Conservation (phyloP, 1,140 invertebrate species). For the Cotesia typhae region DNA sequence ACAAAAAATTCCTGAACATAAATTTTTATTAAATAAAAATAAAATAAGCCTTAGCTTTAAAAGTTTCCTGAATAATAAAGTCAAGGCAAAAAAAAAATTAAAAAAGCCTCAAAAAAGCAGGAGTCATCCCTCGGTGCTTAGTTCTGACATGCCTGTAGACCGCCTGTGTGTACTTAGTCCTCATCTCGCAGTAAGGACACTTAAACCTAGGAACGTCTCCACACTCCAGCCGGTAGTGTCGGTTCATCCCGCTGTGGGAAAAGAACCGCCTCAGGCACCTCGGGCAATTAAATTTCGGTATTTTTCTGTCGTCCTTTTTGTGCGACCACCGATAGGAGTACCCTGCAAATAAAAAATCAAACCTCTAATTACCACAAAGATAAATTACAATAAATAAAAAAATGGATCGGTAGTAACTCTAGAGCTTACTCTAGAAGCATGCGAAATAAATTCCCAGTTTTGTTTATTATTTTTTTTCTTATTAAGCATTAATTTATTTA, state of each 20-base stretch:
- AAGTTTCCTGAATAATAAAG: too few species aligned
- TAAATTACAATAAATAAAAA: background rate
- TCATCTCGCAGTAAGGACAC: conserved; percentile 51
- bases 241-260: conserved; percentile 46
- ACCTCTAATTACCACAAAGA: conserved; percentile 16
- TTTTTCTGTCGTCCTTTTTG: too few species aligned
- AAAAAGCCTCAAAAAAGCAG: conserved; percentile 47
- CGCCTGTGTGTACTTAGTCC: conserved; percentile 51
- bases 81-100: conserved; percentile 30
- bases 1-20: too few species aligned
- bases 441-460: background rate
- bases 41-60: too few species aligned
- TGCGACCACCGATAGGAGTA: too few species aligned
- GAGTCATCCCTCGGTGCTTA: conserved; percentile 46
- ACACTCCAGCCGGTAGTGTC: conserved; percentile 50
- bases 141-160: conserved; percentile 48
- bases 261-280: conserved; percentile 44
- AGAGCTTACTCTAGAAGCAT: too few species aligned
- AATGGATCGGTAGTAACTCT: background rate
- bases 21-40: too few species aligned
- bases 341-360: too few species aligned
- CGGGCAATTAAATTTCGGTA: conserved; percentile 41
- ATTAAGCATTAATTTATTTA: conserved; percentile 27
- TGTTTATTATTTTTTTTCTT: conserved; percentile 22
- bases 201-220: conserved; percentile 51